A percentile compares a stretch with the other conserved stretches of the same genome.
These are phyloP conservation scores for Phaethornis superciliosus DNA, from an alignment of 2,113 vertebrate species.

Conservation along the genomic window DNA sequence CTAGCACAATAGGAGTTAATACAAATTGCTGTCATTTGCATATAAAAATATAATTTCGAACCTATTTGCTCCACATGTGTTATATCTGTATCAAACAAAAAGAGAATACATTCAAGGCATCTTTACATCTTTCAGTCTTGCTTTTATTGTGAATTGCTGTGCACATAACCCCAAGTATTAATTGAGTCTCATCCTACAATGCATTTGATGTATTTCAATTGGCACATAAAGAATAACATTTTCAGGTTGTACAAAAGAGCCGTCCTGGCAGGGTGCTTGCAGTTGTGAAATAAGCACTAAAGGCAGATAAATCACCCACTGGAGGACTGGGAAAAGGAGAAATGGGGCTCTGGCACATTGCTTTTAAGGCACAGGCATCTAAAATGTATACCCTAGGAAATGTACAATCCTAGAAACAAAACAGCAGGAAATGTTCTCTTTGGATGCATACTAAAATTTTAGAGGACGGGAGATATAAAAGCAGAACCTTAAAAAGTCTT, in stretches of 20 bases:
- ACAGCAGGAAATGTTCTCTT: neutral
- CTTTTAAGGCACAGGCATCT: neutral
- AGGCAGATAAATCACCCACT: neutral
- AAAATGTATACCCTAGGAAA: neutral
- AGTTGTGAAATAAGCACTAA: slow-evolving; percentile 26
- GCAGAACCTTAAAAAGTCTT: neutral
- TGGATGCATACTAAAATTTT: neutral
- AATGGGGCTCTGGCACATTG: neutral
- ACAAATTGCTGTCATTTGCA: slow-evolving; percentile 49
- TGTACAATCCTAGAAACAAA: neutral
- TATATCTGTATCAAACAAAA: neutral
- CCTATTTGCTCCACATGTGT: slow-evolving; percentile 8
- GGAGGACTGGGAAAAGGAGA: neutral
- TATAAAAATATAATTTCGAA: slow-evolving; percentile 25
- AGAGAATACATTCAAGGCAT: neutral
- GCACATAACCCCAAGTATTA: slow-evolving; percentile 48
- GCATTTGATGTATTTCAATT: slow-evolving; percentile 30
- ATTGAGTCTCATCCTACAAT: slow-evolving; percentile 46
- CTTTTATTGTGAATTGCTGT: slow-evolving; percentile 42
- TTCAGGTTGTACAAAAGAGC: slow-evolving; percentile 21
- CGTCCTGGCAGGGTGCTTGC: slow-evolving; percentile 6
- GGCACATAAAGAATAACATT: slow-evolving; percentile 23
- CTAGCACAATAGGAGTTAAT: slow-evolving; percentile 49
- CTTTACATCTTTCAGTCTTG: slow-evolving; percentile 25
- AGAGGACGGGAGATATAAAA: neutral